These are phyloP conservation scores for Eupleurogrammus muticus DNA, from an alignment of 2,797 vertebrate species.

Conservation along the genomic window DNA sequence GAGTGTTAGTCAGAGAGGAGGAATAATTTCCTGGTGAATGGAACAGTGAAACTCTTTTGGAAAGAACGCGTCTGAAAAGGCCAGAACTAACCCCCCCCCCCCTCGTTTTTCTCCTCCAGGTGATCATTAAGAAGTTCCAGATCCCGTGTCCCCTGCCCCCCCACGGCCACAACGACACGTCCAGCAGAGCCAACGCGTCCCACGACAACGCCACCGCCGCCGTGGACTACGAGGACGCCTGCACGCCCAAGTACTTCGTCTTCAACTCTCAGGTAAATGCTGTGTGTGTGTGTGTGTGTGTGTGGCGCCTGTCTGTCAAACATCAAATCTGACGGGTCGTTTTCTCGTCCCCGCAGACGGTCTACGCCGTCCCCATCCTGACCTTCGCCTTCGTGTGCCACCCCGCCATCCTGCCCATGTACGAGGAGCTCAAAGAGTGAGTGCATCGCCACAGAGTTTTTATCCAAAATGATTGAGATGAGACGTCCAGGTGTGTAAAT, in stretches of 20 bases:
- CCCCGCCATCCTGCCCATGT: slow-evolving; percentile 97
- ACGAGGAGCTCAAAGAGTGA: slow-evolving; percentile 96
- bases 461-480: too few species aligned
- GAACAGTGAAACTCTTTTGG: not conserved
- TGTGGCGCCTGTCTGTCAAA: not conserved
- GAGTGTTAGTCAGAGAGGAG: slow-evolving; percentile 9
- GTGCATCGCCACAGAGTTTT: slow-evolving; percentile 19
- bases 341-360: slow-evolving; percentile 83
- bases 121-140: slow-evolving; percentile 97
- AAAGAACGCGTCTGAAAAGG: too few species aligned
- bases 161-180: slow-evolving; percentile 71
- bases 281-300: too few species aligned
- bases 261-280: slow-evolving; percentile 93
- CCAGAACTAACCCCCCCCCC: too few species aligned
- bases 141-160: slow-evolving; percentile 86
- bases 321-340: not conserved
- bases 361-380: slow-evolving; percentile 96
- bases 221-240: slow-evolving; percentile 79
- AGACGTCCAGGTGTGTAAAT: not conserved
- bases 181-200: slow-evolving; percentile 71
- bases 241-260: slow-evolving; percentile 93
- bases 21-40: not conserved
- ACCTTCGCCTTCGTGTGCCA: slow-evolving; percentile 98
- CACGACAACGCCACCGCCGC: slow-evolving; percentile 37
- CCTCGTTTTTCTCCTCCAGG: slow-evolving; percentile 85